phyloP scores from a whole-genome alignment of 1,140 invertebrate species.

The Diploscapter pachys region DNA sequence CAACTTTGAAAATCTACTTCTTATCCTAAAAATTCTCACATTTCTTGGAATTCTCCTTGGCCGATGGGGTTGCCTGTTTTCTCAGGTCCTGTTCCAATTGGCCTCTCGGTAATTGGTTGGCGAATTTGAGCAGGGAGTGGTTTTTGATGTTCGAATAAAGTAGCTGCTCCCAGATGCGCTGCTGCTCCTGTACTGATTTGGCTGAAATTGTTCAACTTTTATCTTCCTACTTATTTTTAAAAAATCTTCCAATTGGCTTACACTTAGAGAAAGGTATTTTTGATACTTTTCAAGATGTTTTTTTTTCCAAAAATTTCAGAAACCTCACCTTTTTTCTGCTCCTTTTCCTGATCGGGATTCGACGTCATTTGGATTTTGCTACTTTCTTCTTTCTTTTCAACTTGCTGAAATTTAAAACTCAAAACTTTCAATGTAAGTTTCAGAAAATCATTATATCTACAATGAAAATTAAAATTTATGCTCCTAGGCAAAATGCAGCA shows the following conservation, averaged over 20 bases:
- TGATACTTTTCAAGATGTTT: no score
- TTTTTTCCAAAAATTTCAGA: slow-evolving; percentile 5
- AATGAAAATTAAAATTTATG: no score
- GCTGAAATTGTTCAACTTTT: slow-evolving; percentile 24
- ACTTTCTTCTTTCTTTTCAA: background rate
- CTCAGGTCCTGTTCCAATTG: slow-evolving; percentile 21
- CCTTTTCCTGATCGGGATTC: slow-evolving; percentile 10
- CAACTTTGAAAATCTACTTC: slow-evolving; percentile 5
- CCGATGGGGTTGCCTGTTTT: slow-evolving; percentile 24
- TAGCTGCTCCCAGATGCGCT: slow-evolving; percentile 32
- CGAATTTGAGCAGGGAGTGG: slow-evolving; percentile 25
- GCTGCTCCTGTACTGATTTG: slow-evolving; percentile 27
- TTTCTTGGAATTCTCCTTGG: slow-evolving; percentile 21
- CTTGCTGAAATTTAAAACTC: no score
- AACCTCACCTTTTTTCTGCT: slow-evolving; percentile 13
- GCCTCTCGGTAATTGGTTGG: slow-evolving; percentile 36
- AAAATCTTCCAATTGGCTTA: no score
- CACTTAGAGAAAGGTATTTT: no score
- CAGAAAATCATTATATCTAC: no score
- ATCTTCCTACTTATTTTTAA: no score
- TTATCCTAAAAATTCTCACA: background rate
- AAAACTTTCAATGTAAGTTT: no score
- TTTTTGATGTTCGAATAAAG: slow-evolving; percentile 33
- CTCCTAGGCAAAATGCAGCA: no score
- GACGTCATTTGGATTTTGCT: slow-evolving; percentile 5